Evolutionary conservation across 1,140 invertebrate genomes (phyloP).

Genomic region (Drosophila trapezifrons): DNA sequence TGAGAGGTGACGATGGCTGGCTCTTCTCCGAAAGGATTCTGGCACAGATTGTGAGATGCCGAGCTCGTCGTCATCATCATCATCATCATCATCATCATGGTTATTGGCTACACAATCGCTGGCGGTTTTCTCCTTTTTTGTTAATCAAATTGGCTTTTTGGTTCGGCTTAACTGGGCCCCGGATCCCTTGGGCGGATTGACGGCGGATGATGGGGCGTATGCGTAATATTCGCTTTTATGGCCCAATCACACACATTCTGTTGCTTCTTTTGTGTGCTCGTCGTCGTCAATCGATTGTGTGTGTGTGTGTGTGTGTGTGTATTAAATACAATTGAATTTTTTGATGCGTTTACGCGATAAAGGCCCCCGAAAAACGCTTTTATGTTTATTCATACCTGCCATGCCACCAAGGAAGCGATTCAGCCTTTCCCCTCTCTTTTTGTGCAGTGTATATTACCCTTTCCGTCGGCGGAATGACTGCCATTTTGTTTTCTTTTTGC

Average conservation of each 20-base stretch:
- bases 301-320: constrained; percentile 20
- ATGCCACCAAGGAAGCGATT: constrained; percentile 29
- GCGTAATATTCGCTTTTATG: constrained; percentile 68
- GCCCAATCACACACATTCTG: constrained; percentile 32
- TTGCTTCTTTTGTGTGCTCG: constrained; percentile 59
- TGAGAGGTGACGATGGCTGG: neutral
- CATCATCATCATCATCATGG: constrained; percentile 3
- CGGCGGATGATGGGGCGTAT: constrained; percentile 51
- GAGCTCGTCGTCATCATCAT: constrained; percentile 1
- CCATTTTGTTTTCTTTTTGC: constrained; percentile 24
- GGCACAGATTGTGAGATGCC: constrained; percentile 10
- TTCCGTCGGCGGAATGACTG: constrained; percentile 21
- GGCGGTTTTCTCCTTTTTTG: constrained; percentile 23
- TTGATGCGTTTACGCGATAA: constrained; percentile 72
- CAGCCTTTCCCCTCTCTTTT: neutral
- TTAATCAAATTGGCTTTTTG: constrained; percentile 65
- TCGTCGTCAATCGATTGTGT: constrained; percentile 45
- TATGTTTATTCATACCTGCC: constrained; percentile 75
- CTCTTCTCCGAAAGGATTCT: neutral
- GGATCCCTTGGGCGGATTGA: constrained; percentile 11
- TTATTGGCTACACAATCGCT: constrained; percentile 3
- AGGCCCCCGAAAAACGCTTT: constrained; percentile 57
- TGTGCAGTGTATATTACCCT: constrained; percentile 33
- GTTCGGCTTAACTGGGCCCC: constrained; percentile 24
- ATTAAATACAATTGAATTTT: constrained; percentile 77